Base-by-base conservation (phyloP, 2,797 vertebrate genomes). In the Muscicapa comitata region DNA sequence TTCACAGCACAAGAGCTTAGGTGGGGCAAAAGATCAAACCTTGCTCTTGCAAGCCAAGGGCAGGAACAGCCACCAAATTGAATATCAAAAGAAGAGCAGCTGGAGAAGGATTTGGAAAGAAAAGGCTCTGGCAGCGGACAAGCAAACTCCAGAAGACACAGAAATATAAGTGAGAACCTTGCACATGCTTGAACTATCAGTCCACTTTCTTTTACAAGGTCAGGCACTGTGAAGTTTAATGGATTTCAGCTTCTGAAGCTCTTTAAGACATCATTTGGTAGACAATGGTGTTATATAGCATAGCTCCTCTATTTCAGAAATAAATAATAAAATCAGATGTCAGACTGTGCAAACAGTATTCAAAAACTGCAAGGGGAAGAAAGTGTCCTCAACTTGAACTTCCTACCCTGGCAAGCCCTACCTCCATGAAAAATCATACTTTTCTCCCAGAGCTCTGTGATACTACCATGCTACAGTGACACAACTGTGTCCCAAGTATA, bases 1-100 rank as follows among this genome's bases (percentile, higher is more conserved):
- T 93, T 70, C 91, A 90, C 86, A 95, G 72, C 70, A 43, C 28
- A 6, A 96, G 75, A 94, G 43, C 73, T 84, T 86, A 68, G 55
- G 86, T 6, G 3, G 80, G n/a, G 59, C 61, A 66, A 42, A 78
- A 75, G 71, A 81, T 13, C 10, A 21, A 66, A 59, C 17, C 21
- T 73, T 43, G 8, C 3, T 31, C 24, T 26, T 75, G 13, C 18
- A 70, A 86, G 31, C 54, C 29, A 21, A 66, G 28, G 21, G 54
- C 55, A 37, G 21, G 21, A 62, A 26, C 35, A 57, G 35, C 10
- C 24, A 70, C 14, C 47, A 65, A 19, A 20, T 1, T 26, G 13
- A 66, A 19, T 55, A 37, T 53, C n/a, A n/a, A 55, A 71, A 23
- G 8, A 75, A 78, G 8, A 45, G n/a, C 23, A 54, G 5, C 0